Evolutionary conservation across 1,140 invertebrate species (phyloP).

Genomic region (Drosophila kanapiae): DNA sequence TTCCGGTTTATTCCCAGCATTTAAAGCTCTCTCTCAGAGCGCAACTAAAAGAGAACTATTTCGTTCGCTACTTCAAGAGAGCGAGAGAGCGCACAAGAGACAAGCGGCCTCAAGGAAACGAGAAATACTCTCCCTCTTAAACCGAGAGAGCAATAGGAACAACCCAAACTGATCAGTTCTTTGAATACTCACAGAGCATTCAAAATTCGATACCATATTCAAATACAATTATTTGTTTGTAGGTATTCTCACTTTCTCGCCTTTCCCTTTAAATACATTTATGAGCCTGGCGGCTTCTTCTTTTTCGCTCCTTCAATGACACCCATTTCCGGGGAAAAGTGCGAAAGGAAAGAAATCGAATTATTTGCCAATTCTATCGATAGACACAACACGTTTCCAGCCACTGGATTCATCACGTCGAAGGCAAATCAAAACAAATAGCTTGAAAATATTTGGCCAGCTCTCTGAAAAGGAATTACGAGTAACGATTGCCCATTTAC

Average conservation of each 20-base stretch:
- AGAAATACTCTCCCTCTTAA: no score
- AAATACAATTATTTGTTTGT: neutral
- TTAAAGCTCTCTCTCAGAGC: neutral
- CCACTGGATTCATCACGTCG: neutral
- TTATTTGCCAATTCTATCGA: conserved; percentile 12
- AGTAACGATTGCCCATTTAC: neutral
- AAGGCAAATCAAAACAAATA: conserved; percentile 4
- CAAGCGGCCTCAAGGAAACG: no score
- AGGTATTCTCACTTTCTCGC: neutral
- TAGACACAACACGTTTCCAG: neutral
- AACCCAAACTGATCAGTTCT: no score
- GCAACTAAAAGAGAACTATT: neutral
- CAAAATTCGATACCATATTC: neutral
- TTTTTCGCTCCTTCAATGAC: neutral
- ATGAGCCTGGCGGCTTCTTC: neutral
- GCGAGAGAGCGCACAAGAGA: neutral
- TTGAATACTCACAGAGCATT: neutral
- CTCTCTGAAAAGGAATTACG: neutral
- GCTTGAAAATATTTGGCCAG: neutral
- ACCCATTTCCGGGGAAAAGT: conserved; percentile 10
- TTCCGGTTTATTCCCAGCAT: neutral
- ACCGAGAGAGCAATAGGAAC: no score
- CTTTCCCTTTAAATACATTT: conserved; percentile 20
- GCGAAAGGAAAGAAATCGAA: conserved; percentile 14
- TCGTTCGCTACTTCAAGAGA: neutral